A percentile compares a stretch with the other conserved stretches of the same genome.
phyloP scores from a whole-genome alignment of 2,888 invertebrate species.

The Pristionchus exspectatus region DNA sequence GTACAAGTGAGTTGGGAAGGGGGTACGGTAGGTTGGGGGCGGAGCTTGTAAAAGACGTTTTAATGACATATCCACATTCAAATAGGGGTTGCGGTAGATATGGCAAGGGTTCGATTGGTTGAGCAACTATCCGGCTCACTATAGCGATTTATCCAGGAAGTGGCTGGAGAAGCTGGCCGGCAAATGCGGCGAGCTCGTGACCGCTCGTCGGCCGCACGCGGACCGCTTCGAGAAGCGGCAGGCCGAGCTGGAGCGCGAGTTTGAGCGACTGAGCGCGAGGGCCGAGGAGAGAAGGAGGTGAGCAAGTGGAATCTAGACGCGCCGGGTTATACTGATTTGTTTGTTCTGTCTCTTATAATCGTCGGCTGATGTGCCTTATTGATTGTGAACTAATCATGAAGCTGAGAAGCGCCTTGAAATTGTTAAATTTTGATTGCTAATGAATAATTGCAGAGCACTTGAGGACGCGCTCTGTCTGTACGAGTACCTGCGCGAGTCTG shows the following conservation, averaged over 20 bases:
- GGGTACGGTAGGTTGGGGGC: background rate
- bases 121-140: too few relatives aligned
- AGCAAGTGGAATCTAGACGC: background rate
- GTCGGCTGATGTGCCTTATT: background rate
- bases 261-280: slow-evolving; percentile 82
- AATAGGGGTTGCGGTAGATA: background rate
- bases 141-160: too few relatives aligned
- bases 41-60: too few relatives aligned
- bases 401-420: too few relatives aligned
- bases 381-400: too few relatives aligned
- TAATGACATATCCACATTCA: too few relatives aligned
- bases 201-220: slow-evolving; percentile 64
- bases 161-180: slow-evolving; percentile 68
- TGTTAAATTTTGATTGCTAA: background rate
- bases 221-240: slow-evolving; percentile 68
- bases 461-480: slow-evolving; percentile 93
- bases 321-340: background rate
- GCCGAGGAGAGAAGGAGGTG: slow-evolving; percentile 85
- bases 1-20: background rate
- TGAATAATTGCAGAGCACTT: slow-evolving; percentile 81
- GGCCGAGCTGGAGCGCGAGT: slow-evolving; percentile 70
- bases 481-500: slow-evolving; percentile 92
- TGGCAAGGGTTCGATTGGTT: too few relatives aligned
- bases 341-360: too few relatives aligned
- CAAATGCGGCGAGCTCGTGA: slow-evolving; percentile 64